phyloP scores from a whole-genome alignment of 2,797 vertebrate genomes.

The Argya squamiceps region DNA sequence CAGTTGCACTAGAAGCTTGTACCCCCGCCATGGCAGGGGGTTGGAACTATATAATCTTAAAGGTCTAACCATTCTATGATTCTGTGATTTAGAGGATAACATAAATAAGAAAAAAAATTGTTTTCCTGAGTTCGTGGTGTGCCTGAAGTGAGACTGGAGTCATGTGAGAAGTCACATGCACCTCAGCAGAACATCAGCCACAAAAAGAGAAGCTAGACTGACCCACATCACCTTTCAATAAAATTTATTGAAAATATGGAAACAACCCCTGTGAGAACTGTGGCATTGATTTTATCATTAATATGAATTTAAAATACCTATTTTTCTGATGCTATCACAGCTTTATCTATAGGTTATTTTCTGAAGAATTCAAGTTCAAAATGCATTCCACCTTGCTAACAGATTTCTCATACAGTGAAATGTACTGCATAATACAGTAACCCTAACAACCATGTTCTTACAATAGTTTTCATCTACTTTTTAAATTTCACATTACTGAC shows the following conservation, averaged over 20 bases:
- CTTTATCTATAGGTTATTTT: neutral
- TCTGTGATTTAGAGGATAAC: neutral
- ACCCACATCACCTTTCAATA: neutral
- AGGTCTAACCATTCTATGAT: neutral
- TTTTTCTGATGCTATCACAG: neutral
- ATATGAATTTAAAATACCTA: neutral
- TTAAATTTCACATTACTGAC: neutral
- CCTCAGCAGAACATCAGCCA: neutral
- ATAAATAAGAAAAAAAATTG: neutral
- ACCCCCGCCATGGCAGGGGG: accelerated
- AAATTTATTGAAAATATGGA: neutral
- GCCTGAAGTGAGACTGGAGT: neutral
- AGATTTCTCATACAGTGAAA: neutral
- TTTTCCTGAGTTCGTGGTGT: neutral
- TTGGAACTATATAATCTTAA: neutral
- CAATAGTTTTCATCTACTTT: neutral
- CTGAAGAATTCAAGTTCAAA: neutral
- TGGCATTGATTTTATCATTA: neutral
- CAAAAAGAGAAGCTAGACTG: neutral
- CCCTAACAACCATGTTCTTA: neutral
- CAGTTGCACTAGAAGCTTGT: neutral
- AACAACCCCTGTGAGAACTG: neutral
- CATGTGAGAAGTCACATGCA: neutral
- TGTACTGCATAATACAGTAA: neutral
- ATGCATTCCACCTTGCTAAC: neutral